Evolutionary conservation across 1,140 invertebrate genomes (phyloP), one percentile per base, ranked within the genome.

Genomic region (Zaprionus camerounensis): DNA sequence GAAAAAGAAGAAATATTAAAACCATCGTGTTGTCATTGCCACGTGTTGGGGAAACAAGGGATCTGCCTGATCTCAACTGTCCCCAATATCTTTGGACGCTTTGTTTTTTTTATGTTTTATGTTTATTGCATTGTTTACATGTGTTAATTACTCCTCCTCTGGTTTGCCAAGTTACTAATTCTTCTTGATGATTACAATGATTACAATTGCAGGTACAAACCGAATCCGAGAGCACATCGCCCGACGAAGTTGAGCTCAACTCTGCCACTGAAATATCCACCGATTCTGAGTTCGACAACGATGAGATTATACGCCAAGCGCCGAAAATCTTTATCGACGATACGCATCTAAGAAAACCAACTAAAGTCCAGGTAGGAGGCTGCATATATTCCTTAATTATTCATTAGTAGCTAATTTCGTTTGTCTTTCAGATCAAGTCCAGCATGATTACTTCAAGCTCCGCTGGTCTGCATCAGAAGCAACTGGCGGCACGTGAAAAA

Each of bases 261-360:
- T 97, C 97, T 12, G 97, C 97, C 2, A 98, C 97, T 1, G 97
- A 98, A 94, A 97, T 98, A 71, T 97, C 97, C 55, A 98, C 97
- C 0, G 97, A 98, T 91, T 98, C 97, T 5, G 97, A 98, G 92
- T 98, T 98, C 83, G 97, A 97, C 62, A 95, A 97, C 75, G 97
- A 97, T n/a, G 96, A 96, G 9, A 95, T 95, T 0, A 94, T 94
- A 64, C 94, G 95, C 22, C 95, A 96, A 81, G 93, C 95, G 22
- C 93, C 95, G 49, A 96, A 95, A 73, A 93, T 95, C 7, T 95
- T 96, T 61, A 95, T 96, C 82, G 95, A 96, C 78, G 92, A 93
- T 71, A 84, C 92, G 61, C 92, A 93, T 76, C 63, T 93, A 74
- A 81, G 80, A 53, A 93, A 92, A 61, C 91, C 95, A 38, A 95